Evolutionary conservation across 2,888 invertebrate genomes (phyloP), one percentile per base, ranked within the genome.

Genomic region (Callyntrura sp.): DNA sequence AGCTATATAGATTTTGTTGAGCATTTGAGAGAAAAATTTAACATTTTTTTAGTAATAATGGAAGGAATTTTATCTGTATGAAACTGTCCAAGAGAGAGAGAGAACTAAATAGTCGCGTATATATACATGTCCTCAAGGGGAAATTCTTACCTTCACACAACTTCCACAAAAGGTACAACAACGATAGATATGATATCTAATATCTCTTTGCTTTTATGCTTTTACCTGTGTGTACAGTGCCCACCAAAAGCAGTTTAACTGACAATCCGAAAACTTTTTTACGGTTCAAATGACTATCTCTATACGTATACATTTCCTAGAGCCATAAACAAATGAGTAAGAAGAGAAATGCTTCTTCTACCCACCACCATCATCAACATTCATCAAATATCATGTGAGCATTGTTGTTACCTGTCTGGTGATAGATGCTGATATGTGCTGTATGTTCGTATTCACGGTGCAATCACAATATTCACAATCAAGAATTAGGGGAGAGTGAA

Each of bases 301-400:
- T 48, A 35, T 17, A 23, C 23, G 6, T 20, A 2, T 23, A 35
- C 51, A 68, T 87, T 78, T 85, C 76, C 62, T 51, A 76, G 51
- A 76, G 51, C 48, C 76, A 60, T 60, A 35, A 79, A 6, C 79
- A 57, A 8, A 20, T n/a, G 35, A 60, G 60, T 17, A 35, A 35
- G 20, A 70, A 35, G 35, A 35, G 35, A 35, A 2, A 35, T 4
- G 6, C 35, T 35, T 35, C n/a, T n/a, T n/a, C n/a, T 35, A 35
- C 35, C 35, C 70, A 81, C n/a, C 68, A 28, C 81, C 73, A 60
- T 48, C 76, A 85, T 81, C 70, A 68, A 68, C 87, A 82, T 87
- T 87, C 87, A 60, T 87, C 82, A 82, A 87, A 82, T 70, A 82
- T 70, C 45, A 79, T 60, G 57, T 86, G 86, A 86, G 86, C 86